These are phyloP conservation scores for Tadarida brasiliensis DNA, from an alignment of 2,797 vertebrate genomes.

Conservation along the genomic window DNA sequence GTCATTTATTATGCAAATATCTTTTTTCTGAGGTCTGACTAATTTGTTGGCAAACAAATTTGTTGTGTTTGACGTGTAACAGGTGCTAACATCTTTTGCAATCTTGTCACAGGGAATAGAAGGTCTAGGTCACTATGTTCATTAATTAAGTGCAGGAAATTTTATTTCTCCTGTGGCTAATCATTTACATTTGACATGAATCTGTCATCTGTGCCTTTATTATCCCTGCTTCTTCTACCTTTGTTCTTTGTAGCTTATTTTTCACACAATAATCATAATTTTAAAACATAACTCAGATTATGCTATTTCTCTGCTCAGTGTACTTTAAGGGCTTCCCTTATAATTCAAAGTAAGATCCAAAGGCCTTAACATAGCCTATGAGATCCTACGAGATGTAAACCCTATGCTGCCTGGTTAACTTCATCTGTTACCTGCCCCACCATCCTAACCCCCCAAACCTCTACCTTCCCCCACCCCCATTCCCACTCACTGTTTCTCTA, in stretches of 20 bases:
- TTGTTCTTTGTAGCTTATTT: slow-evolving; percentile 34
- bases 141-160: slow-evolving; percentile 66
- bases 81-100: slow-evolving; percentile 73
- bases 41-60: slow-evolving; percentile 71
- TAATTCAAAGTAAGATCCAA: neutral
- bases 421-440: neutral
- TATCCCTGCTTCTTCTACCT: slow-evolving; percentile 14
- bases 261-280: neutral
- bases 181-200: slow-evolving; percentile 73
- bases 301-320: slow-evolving; percentile 18
- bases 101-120: slow-evolving; percentile 59
- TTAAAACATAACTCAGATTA: neutral
- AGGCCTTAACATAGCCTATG: neutral
- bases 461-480: neutral
- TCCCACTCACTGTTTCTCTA: neutral
- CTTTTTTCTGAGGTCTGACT: neutral
- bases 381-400: neutral
- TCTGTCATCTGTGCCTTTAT: slow-evolving; percentile 58
- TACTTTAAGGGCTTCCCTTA: slow-evolving; percentile 25
- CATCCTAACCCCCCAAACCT: neutral
- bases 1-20: slow-evolving; percentile 23
- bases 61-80: slow-evolving; percentile 73
- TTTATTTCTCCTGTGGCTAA: slow-evolving; percentile 65
- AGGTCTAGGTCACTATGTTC: slow-evolving; percentile 76
- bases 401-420: neutral